These are phyloP conservation scores for Crotalus tigris DNA, from an alignment of 2,113 vertebrate genomes.

Conservation along the genomic window DNA sequence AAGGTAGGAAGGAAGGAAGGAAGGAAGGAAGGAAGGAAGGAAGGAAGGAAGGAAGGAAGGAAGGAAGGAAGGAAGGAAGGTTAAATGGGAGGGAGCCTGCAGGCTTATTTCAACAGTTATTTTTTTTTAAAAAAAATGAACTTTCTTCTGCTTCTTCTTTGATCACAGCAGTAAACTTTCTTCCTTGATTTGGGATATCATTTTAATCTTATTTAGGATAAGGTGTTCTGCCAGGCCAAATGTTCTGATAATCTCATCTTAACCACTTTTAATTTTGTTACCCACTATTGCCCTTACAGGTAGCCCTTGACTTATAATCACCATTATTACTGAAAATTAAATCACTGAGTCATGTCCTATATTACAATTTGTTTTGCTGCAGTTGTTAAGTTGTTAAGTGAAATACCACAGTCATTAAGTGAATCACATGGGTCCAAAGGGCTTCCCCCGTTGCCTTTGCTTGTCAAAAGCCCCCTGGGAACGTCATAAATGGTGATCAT, in stretches of 20 bases:
- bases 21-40: not conserved
- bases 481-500: not conserved
- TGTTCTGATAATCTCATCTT: slow-evolving; percentile 38
- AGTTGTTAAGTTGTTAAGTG: too few species aligned
- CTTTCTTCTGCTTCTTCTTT: not conserved
- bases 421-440: not conserved
- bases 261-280: slow-evolving; percentile 51
- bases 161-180: not conserved
- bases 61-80: not conserved
- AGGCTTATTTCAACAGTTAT: not conserved
- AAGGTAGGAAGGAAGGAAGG: not conserved
- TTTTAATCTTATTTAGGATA: slow-evolving; percentile 47
- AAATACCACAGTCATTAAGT: not conserved
- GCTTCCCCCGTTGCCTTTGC: too few species aligned
- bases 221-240: slow-evolving; percentile 36
- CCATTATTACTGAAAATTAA: not conserved
- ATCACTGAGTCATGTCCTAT: too few species aligned
- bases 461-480: not conserved
- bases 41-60: not conserved
- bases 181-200: slow-evolving; percentile 1
- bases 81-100: not conserved
- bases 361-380: not conserved
- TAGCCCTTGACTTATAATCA: not conserved
- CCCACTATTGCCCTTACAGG: slow-evolving; percentile 26
- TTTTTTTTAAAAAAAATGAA: not conserved